Percentiles rank a stretch among this genome's conserved stretches.
Conservation (phyloP, 2,888 invertebrate genomes). For the Adelphocoris suturalis region DNA sequence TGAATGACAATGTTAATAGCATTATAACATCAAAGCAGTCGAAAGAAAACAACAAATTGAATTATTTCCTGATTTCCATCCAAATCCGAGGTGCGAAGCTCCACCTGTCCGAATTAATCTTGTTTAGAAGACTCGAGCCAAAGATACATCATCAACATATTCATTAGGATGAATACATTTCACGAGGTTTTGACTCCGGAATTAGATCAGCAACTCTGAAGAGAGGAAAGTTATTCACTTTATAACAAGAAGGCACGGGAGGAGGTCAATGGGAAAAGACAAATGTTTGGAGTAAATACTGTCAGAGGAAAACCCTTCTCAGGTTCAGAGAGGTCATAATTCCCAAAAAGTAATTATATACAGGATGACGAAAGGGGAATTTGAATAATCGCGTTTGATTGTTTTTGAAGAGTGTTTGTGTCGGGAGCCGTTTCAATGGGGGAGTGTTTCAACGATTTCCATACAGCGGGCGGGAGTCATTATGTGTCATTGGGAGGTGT, state of each 20-base stretch:
- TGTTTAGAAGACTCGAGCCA: slow-evolving; percentile 24
- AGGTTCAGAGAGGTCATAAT: slow-evolving; percentile 1
- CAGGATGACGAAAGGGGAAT: slow-evolving; percentile 51
- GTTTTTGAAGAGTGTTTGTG: slow-evolving; percentile 54
- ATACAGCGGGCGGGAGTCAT: slow-evolving; percentile 51
- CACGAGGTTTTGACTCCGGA: slow-evolving; percentile 59
- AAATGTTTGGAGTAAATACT: slow-evolving; percentile 58
- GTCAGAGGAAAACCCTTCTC: slow-evolving; percentile 27
- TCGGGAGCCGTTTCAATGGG: neutral
- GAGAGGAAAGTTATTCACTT: slow-evolving; percentile 54
- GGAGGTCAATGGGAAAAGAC: slow-evolving; percentile 64
- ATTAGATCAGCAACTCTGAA: slow-evolving; percentile 40
- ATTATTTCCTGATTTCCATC: neutral
- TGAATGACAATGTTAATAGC: no score
- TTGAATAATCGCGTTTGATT: slow-evolving; percentile 70
- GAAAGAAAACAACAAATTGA: slow-evolving; percentile 34
- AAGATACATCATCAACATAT: slow-evolving; percentile 64
- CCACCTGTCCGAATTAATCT: slow-evolving; percentile 38
- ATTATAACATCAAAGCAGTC: neutral
- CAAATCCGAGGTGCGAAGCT: slow-evolving; percentile 23
- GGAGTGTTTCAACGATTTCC: slow-evolving; percentile 44
- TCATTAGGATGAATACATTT: slow-evolving; percentile 67
- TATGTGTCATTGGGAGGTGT: slow-evolving; percentile 56
- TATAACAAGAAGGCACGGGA: neutral
- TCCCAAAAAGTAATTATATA: slow-evolving; percentile 55